Evolutionary conservation across 2,797 vertebrate genomes (phyloP).

Genomic region (Microctenopoma stevenorrisi): DNA sequence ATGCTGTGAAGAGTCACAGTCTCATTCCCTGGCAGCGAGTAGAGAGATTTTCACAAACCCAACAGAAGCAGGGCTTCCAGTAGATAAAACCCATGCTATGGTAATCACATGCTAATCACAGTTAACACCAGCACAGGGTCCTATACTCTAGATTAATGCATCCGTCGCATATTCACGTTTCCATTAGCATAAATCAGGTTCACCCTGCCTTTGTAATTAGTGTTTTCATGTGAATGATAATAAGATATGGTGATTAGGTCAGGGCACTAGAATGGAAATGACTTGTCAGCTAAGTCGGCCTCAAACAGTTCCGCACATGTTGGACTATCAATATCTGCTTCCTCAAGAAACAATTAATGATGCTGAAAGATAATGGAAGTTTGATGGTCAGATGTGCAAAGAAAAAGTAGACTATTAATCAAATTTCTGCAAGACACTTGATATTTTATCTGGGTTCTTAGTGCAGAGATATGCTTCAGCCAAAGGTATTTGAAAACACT

Average conservation of each 20-base stretch:
- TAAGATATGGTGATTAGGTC: slow-evolving; percentile 86
- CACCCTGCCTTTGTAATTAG: slow-evolving; percentile 84
- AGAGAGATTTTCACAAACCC: slow-evolving; percentile 63
- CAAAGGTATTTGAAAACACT: slow-evolving; percentile 14
- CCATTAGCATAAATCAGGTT: slow-evolving; percentile 85
- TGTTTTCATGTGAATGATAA: slow-evolving; percentile 85
- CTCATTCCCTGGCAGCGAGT: slow-evolving; percentile 63
- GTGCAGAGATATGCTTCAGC: slow-evolving; percentile 6
- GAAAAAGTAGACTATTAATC: slow-evolving; percentile 71
- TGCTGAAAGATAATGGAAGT: slow-evolving; percentile 72
- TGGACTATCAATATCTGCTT: slow-evolving; percentile 76
- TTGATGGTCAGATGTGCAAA: slow-evolving; percentile 58
- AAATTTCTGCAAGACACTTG: slow-evolving; percentile 55
- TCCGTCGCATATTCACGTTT: slow-evolving; percentile 83
- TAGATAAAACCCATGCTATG: slow-evolving; percentile 79
- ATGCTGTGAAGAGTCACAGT: slow-evolving; percentile 63
- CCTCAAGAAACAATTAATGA: slow-evolving; percentile 76
- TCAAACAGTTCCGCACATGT: slow-evolving; percentile 70
- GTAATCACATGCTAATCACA: slow-evolving; percentile 85
- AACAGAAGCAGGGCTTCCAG: slow-evolving; percentile 69
- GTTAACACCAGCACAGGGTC: slow-evolving; percentile 82
- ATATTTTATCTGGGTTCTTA: slow-evolving; percentile 29
- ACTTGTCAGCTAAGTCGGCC: slow-evolving; percentile 76
- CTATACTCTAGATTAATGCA: slow-evolving; percentile 84
- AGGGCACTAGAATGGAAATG: slow-evolving; percentile 81